Conservation (phyloP, 2,113 vertebrate species). For the Azemiops feae region DNA sequence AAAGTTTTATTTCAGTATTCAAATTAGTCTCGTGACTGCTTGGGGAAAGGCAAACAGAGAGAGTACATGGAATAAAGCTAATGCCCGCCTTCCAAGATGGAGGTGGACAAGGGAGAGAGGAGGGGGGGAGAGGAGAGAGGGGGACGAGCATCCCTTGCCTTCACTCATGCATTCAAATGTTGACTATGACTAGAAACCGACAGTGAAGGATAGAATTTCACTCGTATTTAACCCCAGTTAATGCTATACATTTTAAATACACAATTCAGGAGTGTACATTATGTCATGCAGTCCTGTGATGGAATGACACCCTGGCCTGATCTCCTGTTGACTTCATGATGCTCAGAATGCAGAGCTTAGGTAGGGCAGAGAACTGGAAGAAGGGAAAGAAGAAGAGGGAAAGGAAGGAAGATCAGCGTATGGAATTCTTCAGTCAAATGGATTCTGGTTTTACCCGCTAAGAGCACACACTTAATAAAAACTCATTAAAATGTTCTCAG, state of each 20-base stretch:
- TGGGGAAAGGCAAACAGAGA: conserved; percentile 50
- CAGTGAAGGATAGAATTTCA: conserved; percentile 49
- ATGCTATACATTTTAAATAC: conserved; percentile 63
- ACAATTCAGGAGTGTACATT: conserved; percentile 53
- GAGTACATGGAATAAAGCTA: conserved; percentile 26
- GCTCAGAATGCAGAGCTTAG: conserved; percentile 67
- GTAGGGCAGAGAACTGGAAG: conserved; percentile 86
- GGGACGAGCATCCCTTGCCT: conserved; percentile 1
- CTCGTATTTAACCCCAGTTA: conserved; percentile 62
- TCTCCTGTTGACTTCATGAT: conserved; percentile 43
- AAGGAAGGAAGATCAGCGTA: neutral
- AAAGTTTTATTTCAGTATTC: conserved; percentile 70
- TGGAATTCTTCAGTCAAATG: neutral
- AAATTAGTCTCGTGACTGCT: conserved; percentile 61
- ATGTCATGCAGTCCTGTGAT: conserved; percentile 63
- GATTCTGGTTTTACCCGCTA: neutral
- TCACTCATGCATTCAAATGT: conserved; percentile 58
- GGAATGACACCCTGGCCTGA: conserved; percentile 54
- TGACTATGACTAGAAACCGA: conserved; percentile 65
- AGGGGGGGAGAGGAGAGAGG: neutral
- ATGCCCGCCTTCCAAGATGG: neutral
- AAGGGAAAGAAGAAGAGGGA: neutral
- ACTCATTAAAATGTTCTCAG: neutral
- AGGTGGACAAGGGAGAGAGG: neutral
- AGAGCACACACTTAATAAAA: neutral